Percentiles rank a stretch among this genome's conserved stretches.
phyloP scores from a whole-genome alignment of 92 coral and sea anemone genomes.

The Porites rus region DNA sequence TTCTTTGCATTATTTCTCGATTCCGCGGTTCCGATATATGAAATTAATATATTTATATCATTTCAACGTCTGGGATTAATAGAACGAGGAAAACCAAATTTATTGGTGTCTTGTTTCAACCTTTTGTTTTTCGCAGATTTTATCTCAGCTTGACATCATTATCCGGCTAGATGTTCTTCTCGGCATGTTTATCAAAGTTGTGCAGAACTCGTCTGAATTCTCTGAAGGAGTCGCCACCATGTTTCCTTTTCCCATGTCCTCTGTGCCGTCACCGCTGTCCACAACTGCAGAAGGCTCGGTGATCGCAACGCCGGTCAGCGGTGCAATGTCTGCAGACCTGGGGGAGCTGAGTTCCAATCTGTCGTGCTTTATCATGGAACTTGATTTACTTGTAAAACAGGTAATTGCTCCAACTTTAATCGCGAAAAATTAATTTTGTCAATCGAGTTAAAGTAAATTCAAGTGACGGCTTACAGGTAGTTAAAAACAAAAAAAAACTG shows the following conservation, averaged over 20 bases:
- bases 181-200: slow-evolving; percentile 87
- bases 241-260: slow-evolving; percentile 80
- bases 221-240: slow-evolving; percentile 81
- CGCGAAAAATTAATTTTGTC: too few relatives aligned
- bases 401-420: slow-evolving; percentile 21
- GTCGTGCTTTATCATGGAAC: slow-evolving; percentile 93
- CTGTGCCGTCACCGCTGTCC: slow-evolving; percentile 60
- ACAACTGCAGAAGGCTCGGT: slow-evolving; percentile 40
- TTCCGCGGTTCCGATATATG: too few relatives aligned
- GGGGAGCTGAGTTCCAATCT: slow-evolving; percentile 82
- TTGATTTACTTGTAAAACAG: slow-evolving; percentile 98
- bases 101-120: too few relatives aligned
- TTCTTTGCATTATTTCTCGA: too few relatives aligned
- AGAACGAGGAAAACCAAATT: neutral
- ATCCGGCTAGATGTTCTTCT: slow-evolving; percentile 88
- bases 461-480: too few relatives aligned
- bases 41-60: too few relatives aligned
- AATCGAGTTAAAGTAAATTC: too few relatives aligned
- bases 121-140: slow-evolving; percentile 65
- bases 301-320: slow-evolving; percentile 71
- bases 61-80: too few relatives aligned
- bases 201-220: slow-evolving; percentile 78
- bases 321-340: slow-evolving; percentile 60
- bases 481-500: too few relatives aligned
- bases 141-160: slow-evolving; percentile 87